Evolutionary conservation across 2,113 vertebrate species (phyloP).

Genomic region (Gulo gulo): DNA sequence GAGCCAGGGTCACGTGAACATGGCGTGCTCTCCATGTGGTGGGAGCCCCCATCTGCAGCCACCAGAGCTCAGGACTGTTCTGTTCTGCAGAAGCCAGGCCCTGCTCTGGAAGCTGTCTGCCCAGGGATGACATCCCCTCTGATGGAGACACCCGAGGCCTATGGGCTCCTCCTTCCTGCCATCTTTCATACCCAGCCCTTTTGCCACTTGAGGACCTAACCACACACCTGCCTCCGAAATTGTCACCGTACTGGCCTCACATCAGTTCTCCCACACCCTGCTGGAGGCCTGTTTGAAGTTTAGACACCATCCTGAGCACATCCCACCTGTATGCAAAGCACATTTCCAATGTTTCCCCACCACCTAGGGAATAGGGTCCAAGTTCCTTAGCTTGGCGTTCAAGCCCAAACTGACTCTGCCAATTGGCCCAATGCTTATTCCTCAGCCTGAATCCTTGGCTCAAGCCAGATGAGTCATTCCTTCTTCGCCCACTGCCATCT

Average conservation of each 20-base stretch:
- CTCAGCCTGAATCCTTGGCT: not conserved
- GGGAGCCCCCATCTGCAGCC: not conserved
- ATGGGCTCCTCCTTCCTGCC: not conserved
- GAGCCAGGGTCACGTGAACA: accelerated
- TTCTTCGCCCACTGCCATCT: not conserved
- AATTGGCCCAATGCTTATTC: not conserved
- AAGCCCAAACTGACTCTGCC: not conserved
- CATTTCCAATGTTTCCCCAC: not conserved
- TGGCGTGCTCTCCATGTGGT: accelerated
- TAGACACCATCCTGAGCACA: accelerated
- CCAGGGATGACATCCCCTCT: not conserved
- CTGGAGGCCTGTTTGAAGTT: not conserved
- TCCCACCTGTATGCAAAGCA: not conserved
- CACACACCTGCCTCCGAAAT: not conserved
- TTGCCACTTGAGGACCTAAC: not conserved
- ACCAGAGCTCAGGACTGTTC: not conserved
- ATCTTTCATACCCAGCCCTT: not conserved
- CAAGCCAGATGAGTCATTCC: not conserved
- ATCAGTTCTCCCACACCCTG: not conserved
- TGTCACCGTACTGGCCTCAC: not conserved
- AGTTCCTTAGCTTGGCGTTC: not conserved
- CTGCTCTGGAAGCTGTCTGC: not conserved
- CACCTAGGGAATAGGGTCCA: not conserved
- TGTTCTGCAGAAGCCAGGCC: not conserved
- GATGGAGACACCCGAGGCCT: not conserved